These are phyloP conservation scores for Myocastor coypus DNA, from an alignment of 2,113 vertebrate genomes.

Conservation along the genomic window DNA sequence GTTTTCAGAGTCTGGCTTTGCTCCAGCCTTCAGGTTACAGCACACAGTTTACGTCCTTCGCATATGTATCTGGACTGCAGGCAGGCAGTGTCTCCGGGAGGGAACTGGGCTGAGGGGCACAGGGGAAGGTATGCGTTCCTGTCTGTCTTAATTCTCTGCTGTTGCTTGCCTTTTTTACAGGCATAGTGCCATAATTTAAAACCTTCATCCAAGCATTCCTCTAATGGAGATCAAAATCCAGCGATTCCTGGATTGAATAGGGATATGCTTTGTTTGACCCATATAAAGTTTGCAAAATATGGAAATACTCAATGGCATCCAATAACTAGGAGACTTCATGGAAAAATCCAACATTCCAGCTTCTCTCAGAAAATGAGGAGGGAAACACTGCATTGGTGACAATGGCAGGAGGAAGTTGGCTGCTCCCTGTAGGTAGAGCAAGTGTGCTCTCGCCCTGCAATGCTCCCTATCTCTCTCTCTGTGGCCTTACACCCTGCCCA, in stretches of 20 bases:
- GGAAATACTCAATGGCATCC: not conserved
- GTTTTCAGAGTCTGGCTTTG: constrained; percentile 1
- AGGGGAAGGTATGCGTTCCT: not conserved
- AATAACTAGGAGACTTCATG: constrained; percentile 16
- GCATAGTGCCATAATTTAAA: not conserved
- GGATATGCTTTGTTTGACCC: not conserved
- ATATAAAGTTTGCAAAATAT: not conserved
- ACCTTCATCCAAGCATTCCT: not conserved
- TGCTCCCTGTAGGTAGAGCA: not conserved
- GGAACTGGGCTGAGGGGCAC: not conserved
- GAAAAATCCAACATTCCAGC: not conserved
- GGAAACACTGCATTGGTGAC: not conserved
- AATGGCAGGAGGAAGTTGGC: not conserved
- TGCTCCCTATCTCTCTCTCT: not conserved
- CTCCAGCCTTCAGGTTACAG: not conserved
- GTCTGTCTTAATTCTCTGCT: not conserved
- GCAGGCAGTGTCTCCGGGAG: too few relatives aligned
- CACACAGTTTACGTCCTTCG: not conserved
- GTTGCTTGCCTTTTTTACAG: not conserved
- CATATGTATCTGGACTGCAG: not conserved
- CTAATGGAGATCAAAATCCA: not conserved
- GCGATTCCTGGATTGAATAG: not conserved
- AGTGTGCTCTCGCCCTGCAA: not conserved
- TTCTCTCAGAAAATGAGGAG: not conserved
- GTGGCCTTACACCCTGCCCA: not conserved